Base-by-base conservation (phyloP, 2,888 invertebrate species). In the Frankliniella fusca region DNA sequence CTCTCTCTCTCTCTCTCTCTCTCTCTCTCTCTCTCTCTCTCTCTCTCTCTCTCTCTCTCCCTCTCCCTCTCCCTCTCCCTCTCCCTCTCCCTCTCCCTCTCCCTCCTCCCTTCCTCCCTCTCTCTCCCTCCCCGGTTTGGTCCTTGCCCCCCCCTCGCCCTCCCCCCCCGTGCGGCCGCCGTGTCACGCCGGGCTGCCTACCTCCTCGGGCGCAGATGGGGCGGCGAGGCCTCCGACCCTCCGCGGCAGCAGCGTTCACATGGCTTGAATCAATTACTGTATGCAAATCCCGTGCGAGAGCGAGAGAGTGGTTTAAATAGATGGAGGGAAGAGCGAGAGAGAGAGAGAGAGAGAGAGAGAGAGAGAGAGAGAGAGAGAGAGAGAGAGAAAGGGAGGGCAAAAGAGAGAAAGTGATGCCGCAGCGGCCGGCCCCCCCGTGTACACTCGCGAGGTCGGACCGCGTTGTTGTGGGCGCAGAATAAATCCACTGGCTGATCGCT, bases 261-360 rank as follows among this genome's bases (percentile, higher is more conserved):
- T 18, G 61, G 54, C 54, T 15, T 54, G 70, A 76, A 76, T 76
- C 70, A 76, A 76, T 76, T 76, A 76, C 27, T 5, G 70, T 76
- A 76, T 76, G 70, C 70, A 76, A 76, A 76, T 76, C 70, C 61
- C 15, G 15, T 2, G 54, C 54, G 54, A 61, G 54, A 61, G 61
- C 15, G 61, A 61, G 61, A 76, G 70, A 76, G 23, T 27, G 23
- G 27, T 12, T 10, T 27, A 76, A 12, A 10, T 11, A 27, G 50
- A 50, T 9, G 15, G 50, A 54, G 54, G 54, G 12, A 20, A 54
- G 54, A 3, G 54, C 7, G 54, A 54, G 54, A 70, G 70, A 70
- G 23, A 70, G 23, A 23, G 70, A 23, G 23, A 70, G 70, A 7
- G 70, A 23, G 54, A 54, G 54, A 54, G 54, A 54, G 54, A 2